Evolutionary conservation across 1,140 invertebrate genomes (phyloP).

Genomic region (Drosophila cardini): DNA sequence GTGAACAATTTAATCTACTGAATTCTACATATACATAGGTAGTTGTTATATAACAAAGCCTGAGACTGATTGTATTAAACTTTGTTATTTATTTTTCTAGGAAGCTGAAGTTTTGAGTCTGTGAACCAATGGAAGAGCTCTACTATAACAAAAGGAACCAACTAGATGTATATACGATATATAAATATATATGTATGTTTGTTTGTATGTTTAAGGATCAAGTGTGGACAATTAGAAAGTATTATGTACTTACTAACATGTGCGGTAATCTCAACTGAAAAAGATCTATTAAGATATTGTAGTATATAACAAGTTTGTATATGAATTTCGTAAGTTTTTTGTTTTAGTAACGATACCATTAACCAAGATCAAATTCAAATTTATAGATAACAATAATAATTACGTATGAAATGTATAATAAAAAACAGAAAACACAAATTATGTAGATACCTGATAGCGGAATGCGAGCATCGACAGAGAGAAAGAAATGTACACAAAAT

Average conservation of each 20-base stretch:
- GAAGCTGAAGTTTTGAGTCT: constrained; percentile 42
- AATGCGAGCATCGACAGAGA: constrained; percentile 42
- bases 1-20: constrained; percentile 39
- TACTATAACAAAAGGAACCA: constrained; percentile 53
- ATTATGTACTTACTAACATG: constrained; percentile 67
- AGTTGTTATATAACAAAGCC: constrained; percentile 22
- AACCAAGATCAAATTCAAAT: constrained; percentile 64
- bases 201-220: neutral
- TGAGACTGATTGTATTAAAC: constrained; percentile 40
- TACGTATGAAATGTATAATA: constrained; percentile 43
- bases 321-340: constrained; percentile 39
- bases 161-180: constrained; percentile 14
- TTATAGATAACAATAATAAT: constrained; percentile 10
- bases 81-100: constrained; percentile 22
- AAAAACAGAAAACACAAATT: constrained; percentile 41
- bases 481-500: constrained; percentile 29
- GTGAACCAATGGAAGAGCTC: constrained; percentile 68
- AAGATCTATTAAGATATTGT: constrained; percentile 17
- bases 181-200: constrained; percentile 1
- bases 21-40: constrained; percentile 14
- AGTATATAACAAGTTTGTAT: constrained; percentile 12
- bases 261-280: constrained; percentile 53
- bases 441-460: constrained; percentile 75
- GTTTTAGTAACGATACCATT: constrained; percentile 68
- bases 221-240: constrained; percentile 3